These are phyloP conservation scores for Morpho achilles DNA, from an alignment of 2,888 invertebrate genomes.

Conservation along the genomic window DNA sequence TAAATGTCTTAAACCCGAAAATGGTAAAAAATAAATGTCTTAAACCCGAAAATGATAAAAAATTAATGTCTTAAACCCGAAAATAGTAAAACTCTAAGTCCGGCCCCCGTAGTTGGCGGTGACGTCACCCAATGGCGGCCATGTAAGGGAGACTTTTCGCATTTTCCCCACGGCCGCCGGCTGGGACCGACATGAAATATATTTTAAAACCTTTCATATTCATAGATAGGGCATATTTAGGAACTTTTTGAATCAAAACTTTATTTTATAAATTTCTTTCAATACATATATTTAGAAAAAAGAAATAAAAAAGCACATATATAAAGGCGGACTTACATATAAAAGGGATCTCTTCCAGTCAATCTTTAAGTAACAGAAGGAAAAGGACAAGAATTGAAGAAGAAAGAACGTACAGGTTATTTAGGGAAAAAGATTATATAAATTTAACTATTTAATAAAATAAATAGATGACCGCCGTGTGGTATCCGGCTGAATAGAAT, in stretches of 20 bases:
- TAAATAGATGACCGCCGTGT: no score
- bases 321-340: no score
- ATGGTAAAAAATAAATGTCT: neutral
- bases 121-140: constrained; percentile 76
- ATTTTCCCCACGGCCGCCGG: constrained; percentile 63
- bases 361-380: no score
- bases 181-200: constrained; percentile 35
- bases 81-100: constrained; percentile 36
- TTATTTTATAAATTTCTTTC: neutral
- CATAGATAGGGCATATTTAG: neutral
- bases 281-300: no score
- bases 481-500: no score
- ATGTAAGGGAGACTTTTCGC: constrained; percentile 66
- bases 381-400: no score
- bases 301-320: no score
- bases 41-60: neutral
- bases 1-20: neutral
- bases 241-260: neutral
- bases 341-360: no score
- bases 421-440: no score
- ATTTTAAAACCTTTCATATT: neutral
- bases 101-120: constrained; percentile 49
- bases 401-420: no score
- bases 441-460: no score
- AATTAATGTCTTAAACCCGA: no score